Evolutionary conservation across 2,113 vertebrate species (phyloP), one percentile per base, ranked within the genome.

Genomic region (Cyrtonyx montezumae): DNA sequence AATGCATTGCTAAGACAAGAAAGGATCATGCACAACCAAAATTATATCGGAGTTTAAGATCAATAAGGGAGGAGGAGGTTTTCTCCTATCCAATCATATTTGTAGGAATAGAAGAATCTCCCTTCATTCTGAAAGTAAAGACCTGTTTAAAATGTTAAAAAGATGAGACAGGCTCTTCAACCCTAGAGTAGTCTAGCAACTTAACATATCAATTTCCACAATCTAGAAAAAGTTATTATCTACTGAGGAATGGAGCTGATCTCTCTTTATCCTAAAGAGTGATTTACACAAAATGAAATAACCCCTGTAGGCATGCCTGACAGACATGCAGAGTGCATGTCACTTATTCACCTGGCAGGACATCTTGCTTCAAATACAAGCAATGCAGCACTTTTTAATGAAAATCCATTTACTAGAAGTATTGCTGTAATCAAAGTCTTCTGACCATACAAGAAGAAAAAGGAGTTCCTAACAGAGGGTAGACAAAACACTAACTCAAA

Each of bases 271-370:
- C 11, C 5, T 28, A 42, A 7, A 0, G 2, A 7, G 7, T 22
- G 22, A 42, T 69, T 79, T 82, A 26, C 20, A 37, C 26, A 62
- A 62, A 67, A 16, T 62, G 30, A 90, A 79, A 69, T 14, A 79
- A 61, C 1, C 2, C 8, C 23, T 13, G 3, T 1, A 77, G 20
- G 7, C 11, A 87, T 37, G 1, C 12, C 14, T n/a, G 46, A 17
- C 13, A 78, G 25, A 18, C 2, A 2, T 4, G 2, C 7, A 40
- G 74, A 5, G 13, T 43, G 75, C 71, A 10, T 36, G 3, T 30
- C 20, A 71, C 21, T 58, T 34, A 8, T 5, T 68, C 43, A 19
- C 26, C 25, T 42, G 5, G 11, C 26, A 78, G 37, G 42, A 87
- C 43, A 87, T 3, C 2, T 22, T 51, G 7, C 17, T 92, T 80